phyloP scores from a whole-genome alignment of 2,797 vertebrate genomes.

The Anabas testudineus region DNA sequence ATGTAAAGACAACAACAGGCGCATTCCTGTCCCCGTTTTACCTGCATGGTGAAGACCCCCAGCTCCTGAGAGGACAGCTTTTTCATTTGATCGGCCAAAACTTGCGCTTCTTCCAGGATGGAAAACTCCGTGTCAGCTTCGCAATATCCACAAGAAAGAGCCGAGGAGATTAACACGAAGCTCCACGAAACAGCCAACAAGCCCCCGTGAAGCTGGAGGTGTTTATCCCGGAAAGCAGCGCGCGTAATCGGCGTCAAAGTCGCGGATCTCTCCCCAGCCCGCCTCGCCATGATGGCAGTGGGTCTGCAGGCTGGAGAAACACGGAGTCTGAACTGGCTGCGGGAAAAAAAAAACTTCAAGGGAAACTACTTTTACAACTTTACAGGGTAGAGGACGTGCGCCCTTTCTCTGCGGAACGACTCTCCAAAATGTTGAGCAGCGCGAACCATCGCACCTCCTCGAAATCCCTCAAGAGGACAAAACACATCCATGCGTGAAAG shows the following conservation, averaged over 20 bases:
- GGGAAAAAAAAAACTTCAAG: constrained; percentile 71
- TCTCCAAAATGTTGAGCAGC: constrained; percentile 35
- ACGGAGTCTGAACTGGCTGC: constrained; percentile 47
- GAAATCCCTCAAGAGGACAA: constrained; percentile 40
- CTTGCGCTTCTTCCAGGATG: constrained; percentile 94
- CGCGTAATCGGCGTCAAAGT: constrained; percentile 56
- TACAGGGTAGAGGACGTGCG: constrained; percentile 50
- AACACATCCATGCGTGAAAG: constrained; percentile 56
- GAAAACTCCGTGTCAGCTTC: constrained; percentile 91
- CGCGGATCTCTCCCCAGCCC: constrained; percentile 68
- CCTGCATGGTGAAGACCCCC: constrained; percentile 96
- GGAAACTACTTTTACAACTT: constrained; percentile 84
- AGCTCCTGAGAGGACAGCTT: constrained; percentile 94
- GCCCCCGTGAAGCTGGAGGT: constrained; percentile 42
- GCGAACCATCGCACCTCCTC: constrained; percentile 56
- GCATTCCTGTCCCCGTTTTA: constrained; percentile 63
- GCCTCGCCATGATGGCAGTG: constrained; percentile 85
- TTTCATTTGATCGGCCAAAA: constrained; percentile 93
- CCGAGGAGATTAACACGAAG: constrained; percentile 79
- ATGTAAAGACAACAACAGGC: background rate
- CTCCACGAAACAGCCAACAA: constrained; percentile 70
- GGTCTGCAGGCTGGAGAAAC: constrained; percentile 48
- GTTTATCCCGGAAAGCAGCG: constrained; percentile 65
- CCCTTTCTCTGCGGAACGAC: constrained; percentile 46
- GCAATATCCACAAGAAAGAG: constrained; percentile 84